These are phyloP conservation scores for Chirona hameri DNA, from an alignment of 2,888 invertebrate genomes.

Conservation along the genomic window DNA sequence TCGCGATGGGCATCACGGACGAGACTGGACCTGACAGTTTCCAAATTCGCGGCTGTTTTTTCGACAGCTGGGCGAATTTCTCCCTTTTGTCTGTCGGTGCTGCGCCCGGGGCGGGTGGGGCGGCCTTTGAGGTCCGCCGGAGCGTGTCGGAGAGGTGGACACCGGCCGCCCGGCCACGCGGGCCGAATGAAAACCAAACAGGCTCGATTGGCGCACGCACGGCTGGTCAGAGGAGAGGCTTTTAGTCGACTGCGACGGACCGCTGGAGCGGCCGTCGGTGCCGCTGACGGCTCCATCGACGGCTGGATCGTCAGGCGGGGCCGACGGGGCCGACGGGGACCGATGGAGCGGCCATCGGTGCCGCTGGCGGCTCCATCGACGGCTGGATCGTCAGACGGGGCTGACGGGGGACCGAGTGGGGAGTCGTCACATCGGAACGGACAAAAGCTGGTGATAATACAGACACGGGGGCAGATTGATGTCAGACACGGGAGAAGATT, in stretches of 20 bases:
- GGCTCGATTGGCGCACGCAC: neutral
- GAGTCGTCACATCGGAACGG: too few relatives aligned
- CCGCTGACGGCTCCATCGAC: neutral
- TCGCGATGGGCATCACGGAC: neutral
- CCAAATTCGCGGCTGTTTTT: conserved; percentile 24
- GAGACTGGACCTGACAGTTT: neutral
- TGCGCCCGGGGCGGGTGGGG: neutral
- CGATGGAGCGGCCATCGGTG: too few relatives aligned
- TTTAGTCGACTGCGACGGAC: neutral
- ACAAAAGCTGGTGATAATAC: too few relatives aligned
- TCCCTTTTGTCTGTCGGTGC: neutral
- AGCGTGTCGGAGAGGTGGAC: neutral
- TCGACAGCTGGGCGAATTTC: neutral
- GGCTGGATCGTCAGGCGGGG: too few relatives aligned
- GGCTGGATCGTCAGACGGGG: too few relatives aligned
- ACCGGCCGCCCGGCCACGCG: neutral
- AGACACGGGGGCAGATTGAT: too few relatives aligned
- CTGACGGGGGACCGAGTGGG: too few relatives aligned
- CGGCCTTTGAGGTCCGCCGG: neutral
- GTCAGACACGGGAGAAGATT: too few relatives aligned
- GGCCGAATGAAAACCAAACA: conserved; percentile 1
- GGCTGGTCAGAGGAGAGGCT: neutral
- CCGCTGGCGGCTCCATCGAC: too few relatives aligned
- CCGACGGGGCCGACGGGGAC: too few relatives aligned
- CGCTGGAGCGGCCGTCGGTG: neutral